Conservation (phyloP, 2,113 vertebrate genomes). For the Hiodon tergisus region DNA sequence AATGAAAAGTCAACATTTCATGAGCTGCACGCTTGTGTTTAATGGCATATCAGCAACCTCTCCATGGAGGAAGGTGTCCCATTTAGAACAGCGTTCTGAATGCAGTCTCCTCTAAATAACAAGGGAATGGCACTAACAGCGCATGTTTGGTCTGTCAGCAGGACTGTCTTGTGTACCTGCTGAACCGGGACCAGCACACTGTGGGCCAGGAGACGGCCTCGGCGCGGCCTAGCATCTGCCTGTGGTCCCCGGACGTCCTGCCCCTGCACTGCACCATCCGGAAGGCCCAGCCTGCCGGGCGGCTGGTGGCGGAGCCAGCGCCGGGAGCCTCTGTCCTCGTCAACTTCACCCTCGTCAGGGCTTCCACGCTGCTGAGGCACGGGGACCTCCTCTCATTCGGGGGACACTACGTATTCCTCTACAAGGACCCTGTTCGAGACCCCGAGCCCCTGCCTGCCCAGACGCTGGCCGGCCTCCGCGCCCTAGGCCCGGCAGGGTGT, state of each 20-base stretch:
- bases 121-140: no score
- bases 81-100: no score
- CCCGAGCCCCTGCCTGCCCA: constrained; percentile 72
- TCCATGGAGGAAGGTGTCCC: no score
- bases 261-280: constrained; percentile 83
- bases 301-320: constrained; percentile 71
- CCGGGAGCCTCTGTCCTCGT: constrained; percentile 66
- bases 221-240: constrained; percentile 86
- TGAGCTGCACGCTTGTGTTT: no score
- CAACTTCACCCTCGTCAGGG: constrained; percentile 76
- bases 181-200: constrained; percentile 83
- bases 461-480: constrained; percentile 71
- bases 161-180: constrained; percentile 90
- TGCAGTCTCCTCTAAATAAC: no score
- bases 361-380: constrained; percentile 69
- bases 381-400: constrained; percentile 90
- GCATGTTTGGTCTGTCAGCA: constrained; percentile 36
- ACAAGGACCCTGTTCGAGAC: constrained; percentile 75
- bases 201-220: constrained; percentile 86
- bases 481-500: constrained; percentile 47
- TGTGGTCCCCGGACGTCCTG: constrained; percentile 84
- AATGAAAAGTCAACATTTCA: no score
- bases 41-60: no score
- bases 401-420: constrained; percentile 86
- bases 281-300: constrained; percentile 34